Percentiles rank a stretch among this genome's conserved stretches.
Conservation (phyloP, 2,113 vertebrate species). For the Eudorcas thomsonii region DNA sequence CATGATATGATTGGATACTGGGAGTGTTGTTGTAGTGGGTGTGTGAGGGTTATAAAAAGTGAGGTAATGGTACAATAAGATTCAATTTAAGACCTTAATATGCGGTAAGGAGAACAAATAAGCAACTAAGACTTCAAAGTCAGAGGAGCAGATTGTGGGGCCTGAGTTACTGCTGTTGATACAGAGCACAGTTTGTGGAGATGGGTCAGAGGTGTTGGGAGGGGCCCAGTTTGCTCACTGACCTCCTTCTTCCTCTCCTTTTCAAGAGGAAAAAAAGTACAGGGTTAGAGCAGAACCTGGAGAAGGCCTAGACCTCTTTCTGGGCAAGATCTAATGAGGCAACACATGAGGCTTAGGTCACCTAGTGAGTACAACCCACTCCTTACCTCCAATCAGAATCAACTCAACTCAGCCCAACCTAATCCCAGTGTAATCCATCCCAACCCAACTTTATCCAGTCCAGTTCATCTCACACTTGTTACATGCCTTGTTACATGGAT, state of each 20-base stretch:
- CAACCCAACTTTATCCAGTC: neutral
- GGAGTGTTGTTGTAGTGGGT: neutral
- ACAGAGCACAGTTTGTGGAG: neutral
- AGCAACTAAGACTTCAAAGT: neutral
- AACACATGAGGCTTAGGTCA: neutral
- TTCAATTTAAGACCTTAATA: neutral
- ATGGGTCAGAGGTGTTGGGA: neutral
- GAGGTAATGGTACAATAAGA: neutral
- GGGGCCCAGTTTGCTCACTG: neutral
- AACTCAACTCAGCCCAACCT: neutral
- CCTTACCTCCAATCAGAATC: neutral
- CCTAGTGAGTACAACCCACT: neutral
- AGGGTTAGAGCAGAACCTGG: neutral
- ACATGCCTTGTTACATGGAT: neutral
- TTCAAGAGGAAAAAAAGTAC: neutral
- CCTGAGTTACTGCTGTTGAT: neutral
- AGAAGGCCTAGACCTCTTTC: neutral
- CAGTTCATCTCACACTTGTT: neutral
- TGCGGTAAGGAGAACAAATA: neutral
- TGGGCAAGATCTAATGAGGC: neutral
- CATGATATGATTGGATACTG: neutral
- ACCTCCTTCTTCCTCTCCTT: neutral
- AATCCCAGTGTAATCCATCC: neutral
- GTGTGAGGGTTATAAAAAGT: neutral
- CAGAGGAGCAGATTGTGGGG: neutral